Evolutionary conservation across 2,113 vertebrate genomes (phyloP), one percentile per base, ranked within the genome.

Genomic region (Bujurquina vittata): DNA sequence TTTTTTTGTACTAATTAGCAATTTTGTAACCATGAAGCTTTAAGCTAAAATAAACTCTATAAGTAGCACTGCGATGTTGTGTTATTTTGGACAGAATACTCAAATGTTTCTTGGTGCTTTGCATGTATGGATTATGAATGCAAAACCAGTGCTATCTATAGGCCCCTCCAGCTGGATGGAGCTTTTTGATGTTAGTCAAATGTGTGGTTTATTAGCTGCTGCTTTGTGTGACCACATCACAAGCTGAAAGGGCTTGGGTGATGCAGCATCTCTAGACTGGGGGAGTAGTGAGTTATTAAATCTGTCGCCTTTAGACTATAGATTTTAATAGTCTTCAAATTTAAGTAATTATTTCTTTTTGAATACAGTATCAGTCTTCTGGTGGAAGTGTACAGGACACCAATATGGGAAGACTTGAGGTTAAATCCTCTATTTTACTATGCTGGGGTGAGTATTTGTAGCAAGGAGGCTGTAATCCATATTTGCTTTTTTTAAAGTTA

Each of bases 1-100:
- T 74, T 15, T 31, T 88, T 91, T 92, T 91, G 31, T 92, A 88
- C 83, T 81, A 57, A 79, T 81, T 81, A n/a, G 9, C 43, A 33
- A 65, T 87, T 89, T 88, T 84, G 35, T 87, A 72, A 78, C 15
- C 31, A 35, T 54, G 1, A 15, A 61, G 61, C 52, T 81, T 63
- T 10, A 76, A 76, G 3, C 20, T 4, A 60, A 91, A 93, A 91
- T 90, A 93, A 91, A 90, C 9, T 3, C 1, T 0, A 54, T 35
- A 14, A 12, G 4, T 23, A 31, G 63, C 33, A 33, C 23, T 14
- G 20, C 75, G n/a, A 7, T 37, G 5, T 11, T 79, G 87, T 87
- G 2, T 65, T 84, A 17, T 83, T 12, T 84, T 18, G 15, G 23
- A 52, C 8, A 3, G 1, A 3, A 5, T 5, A 7, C 3, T 35